These are phyloP conservation scores for Lethocerus indicus DNA, from an alignment of 1,140 invertebrate genomes.

Conservation along the genomic window DNA sequence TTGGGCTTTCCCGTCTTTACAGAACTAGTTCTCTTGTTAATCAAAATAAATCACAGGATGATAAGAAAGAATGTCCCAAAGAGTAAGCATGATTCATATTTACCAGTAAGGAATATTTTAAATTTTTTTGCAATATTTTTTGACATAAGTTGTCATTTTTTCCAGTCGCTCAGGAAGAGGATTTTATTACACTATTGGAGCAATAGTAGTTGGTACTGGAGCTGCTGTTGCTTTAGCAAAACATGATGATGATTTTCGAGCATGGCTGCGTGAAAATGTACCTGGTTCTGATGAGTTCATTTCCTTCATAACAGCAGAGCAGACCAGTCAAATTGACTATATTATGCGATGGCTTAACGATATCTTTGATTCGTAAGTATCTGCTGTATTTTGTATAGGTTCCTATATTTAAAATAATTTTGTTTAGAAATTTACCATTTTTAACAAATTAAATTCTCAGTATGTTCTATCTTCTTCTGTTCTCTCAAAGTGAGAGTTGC, in stretches of 20 bases:
- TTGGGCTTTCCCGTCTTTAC: not conserved
- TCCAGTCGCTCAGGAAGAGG: slow-evolving; percentile 9
- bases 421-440: not conserved
- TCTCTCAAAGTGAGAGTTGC: too few relatives aligned
- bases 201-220: slow-evolving; percentile 32
- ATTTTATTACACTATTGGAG: slow-evolving; percentile 22
- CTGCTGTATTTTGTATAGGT: not conserved
- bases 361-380: not conserved
- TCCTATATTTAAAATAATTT: not conserved
- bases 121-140: not conserved
- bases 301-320: slow-evolving; percentile 46
- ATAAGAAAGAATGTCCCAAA: slow-evolving; percentile 9
- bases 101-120: not conserved
- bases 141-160: not conserved
- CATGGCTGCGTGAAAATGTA: slow-evolving; percentile 40
- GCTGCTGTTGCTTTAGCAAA: slow-evolving; percentile 38
- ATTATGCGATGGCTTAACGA: slow-evolving; percentile 21
- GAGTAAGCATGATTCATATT: slow-evolving; percentile 1
- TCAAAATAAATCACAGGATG: not conserved
- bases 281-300: slow-evolving; percentile 47
- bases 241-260: slow-evolving; percentile 45
- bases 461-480: not conserved
- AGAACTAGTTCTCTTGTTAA: not conserved
- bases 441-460: not conserved
- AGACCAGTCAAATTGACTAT: slow-evolving; percentile 31